Base-by-base conservation (phyloP, 2,888 invertebrate species). In the Oxytorus armatus region DNA sequence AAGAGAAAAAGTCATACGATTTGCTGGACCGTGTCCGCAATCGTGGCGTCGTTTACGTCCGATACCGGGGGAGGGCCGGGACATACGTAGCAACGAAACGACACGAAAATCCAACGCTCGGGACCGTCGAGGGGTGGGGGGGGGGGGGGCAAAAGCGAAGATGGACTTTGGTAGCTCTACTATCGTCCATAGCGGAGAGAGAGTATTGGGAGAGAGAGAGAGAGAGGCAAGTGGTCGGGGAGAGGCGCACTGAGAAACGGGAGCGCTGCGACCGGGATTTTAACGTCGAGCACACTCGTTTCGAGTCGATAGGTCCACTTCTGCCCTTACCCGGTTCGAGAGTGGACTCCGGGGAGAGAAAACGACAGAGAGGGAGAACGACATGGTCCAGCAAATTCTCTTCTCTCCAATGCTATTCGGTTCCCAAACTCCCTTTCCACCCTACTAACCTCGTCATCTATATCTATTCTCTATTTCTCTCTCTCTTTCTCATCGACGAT, bases 271-370 rank as follows among this genome's bases (percentile, higher is more conserved):
- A 86, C 85, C 85, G 86, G 88, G 88, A 88, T 88, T 88, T 88
- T 88, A 88, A 88, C 88, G 88, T 88, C 88, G 88, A 88, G 88
- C 86, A 88, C 88, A 88, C 88, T 88, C 88, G 88, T 88, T 88
- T 88, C 88, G 86, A 88, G 87, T 88, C 87, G 88, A 88, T 88
- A 88, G 88, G 87, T 88, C 88, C 87, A 88, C 88, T 88, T 87
- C 84, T 86, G 80, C 87, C 84, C 85, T 65, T 65, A 47, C 74
- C 59, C 42, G 63, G 63, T 74, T 74, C 65, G 44, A 63, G 73
- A 77, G 80, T 77, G 69, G 44, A 57, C 77, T 74, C 69, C 42
- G 51, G 16, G 21, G 53, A 51, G 47, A 33, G 23, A 51, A 53
- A 59, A 25, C 39, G 61, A 49, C 25, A 61, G n/a, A n/a, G 84